Base-by-base conservation (phyloP, 2,797 vertebrate genomes). In the Artibeus jamaicensis region DNA sequence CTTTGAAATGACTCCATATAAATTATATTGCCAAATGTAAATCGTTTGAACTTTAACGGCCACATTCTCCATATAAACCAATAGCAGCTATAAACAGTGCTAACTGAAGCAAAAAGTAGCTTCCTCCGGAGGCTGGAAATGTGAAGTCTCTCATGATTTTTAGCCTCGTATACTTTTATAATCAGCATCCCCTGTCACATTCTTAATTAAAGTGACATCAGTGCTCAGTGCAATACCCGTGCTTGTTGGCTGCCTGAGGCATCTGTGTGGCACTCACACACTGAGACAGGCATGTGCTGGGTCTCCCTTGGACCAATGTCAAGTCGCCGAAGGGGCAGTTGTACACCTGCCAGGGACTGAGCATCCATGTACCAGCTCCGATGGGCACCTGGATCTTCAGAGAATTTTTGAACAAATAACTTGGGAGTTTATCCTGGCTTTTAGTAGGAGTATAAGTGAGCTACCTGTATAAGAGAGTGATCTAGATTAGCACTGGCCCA, bases 11-110 rank as follows among this genome's bases (percentile, higher is more conserved):
- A 70, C 42, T 90, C 68, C 89, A 48, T 82, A 83, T 98, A 1
- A 2, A 86, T 86, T 93, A 85, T 34, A 89, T 26, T 76, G 46
- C 18, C 57, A 42, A 5, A 89, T 21, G 79, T 29, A 95, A 91
- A 95, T 81, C 22, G 19, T 91, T 86, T 96, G 96, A 97, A 97
- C 26, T 86, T 92, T 37, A 78, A 62, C 74, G 21, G n/a, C 70
- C 73, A 1, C 83, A 39, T 97, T 97, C 98, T 97, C 91, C 95
- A 91, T 74, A 93, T 91, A 97, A 98, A 97, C 46, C 91, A 96
- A 50, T 70, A 97, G 32, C 90, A 94, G 88, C 93, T 97, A 93
- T 93, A 97, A 92, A 97, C 97, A 97, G 82, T n/a, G 62, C 57
- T 84, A 97, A 98, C 91, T 86, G 81, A 97, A 97, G 89, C 2